Evolutionary conservation across 2,888 invertebrate genomes (phyloP).

Genomic region (Erebia aethiops): DNA sequence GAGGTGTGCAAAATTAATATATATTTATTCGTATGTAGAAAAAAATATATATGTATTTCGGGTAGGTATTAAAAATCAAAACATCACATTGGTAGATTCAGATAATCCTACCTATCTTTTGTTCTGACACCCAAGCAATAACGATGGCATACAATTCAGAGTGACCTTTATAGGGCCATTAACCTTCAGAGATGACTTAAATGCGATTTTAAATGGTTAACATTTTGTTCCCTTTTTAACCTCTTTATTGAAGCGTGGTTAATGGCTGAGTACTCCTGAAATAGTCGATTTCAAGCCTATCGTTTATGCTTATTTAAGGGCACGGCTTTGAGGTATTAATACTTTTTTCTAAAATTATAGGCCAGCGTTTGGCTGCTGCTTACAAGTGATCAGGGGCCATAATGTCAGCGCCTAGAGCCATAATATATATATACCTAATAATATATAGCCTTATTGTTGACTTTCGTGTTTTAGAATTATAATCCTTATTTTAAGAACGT

Average conservation of each 20-base stretch:
- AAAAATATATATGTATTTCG: neutral
- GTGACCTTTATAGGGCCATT: constrained; percentile 22
- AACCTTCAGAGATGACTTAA: constrained; percentile 14
- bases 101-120: neutral
- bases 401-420: too few relatives aligned
- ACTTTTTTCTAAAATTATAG: too few relatives aligned
- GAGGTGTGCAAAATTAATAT: neutral
- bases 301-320: too few relatives aligned
- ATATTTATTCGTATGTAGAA: too few relatives aligned
- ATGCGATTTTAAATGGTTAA: constrained; percentile 23
- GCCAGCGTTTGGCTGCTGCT: too few relatives aligned
- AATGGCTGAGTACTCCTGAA: neutral
- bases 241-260: neutral
- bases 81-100: neutral
- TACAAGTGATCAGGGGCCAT: too few relatives aligned
- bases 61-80: neutral
- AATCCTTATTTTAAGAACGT: too few relatives aligned
- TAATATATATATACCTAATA: too few relatives aligned
- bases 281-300: too few relatives aligned
- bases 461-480: too few relatives aligned
- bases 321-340: too few relatives aligned
- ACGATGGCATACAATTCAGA: neutral
- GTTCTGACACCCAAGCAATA: neutral
- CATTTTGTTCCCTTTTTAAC: neutral
- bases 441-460: too few relatives aligned